Evolutionary conservation across 2,113 vertebrate genomes (phyloP).

Genomic region (Pterophyllum scalare): DNA sequence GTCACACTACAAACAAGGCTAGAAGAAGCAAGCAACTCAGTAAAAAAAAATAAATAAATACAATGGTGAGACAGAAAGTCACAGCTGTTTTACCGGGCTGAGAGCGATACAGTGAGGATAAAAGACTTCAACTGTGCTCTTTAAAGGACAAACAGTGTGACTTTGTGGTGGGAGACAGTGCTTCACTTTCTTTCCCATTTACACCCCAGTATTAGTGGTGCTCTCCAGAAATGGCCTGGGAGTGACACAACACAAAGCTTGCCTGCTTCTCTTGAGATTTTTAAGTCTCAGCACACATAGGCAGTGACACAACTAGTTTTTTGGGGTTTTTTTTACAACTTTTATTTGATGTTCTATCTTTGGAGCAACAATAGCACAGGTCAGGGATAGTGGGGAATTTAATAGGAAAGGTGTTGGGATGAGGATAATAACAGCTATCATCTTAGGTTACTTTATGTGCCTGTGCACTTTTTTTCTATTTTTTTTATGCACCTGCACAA

Average conservation of each 20-base stretch:
- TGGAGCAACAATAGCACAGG: constrained; percentile 25
- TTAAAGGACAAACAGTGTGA: constrained; percentile 34
- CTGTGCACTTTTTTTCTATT: neutral
- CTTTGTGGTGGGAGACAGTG: neutral
- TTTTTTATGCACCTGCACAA: neutral
- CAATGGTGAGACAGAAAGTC: neutral
- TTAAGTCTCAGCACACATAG: neutral
- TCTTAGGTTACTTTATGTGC: constrained; percentile 2
- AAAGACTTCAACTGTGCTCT: constrained; percentile 11
- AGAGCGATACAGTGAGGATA: too few species aligned
- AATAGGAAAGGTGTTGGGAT: constrained; percentile 33
- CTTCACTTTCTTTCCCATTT: constrained; percentile 50
- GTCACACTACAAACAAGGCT: too few species aligned
- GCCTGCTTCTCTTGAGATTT: constrained; percentile 24
- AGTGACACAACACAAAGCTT: constrained; percentile 28
- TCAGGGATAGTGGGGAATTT: neutral
- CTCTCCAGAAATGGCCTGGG: constrained; percentile 30
- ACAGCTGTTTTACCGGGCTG: neutral
- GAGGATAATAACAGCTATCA: constrained; percentile 32
- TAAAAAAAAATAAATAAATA: rapidly evolving
- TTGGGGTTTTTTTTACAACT: neutral
- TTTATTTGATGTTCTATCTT: constrained; percentile 48
- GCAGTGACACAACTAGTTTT: neutral
- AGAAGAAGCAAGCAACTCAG: neutral
- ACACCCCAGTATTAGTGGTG: constrained; percentile 42